Base-by-base conservation (phyloP, 2,888 invertebrate genomes). In the Cistogaster globosa region DNA sequence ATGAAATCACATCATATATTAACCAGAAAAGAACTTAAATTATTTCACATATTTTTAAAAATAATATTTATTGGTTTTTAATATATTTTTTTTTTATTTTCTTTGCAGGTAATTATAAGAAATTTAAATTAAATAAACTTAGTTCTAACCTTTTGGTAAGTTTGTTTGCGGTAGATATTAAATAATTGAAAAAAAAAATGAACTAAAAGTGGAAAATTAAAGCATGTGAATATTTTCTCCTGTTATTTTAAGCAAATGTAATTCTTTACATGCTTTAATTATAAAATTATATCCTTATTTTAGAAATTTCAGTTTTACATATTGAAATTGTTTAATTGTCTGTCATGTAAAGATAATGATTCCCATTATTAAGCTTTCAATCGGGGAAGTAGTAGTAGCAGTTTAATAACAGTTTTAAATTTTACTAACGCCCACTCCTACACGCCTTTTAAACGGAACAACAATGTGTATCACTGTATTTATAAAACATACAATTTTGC, bases 321-420 rank as follows among this genome's bases (percentile, higher is more conserved):
- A 48, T 48, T n/a, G 2, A 45, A 22, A 63, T 32, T 48, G 36
- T 60, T 51, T 22, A 53, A 42, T 32, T 67, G 32, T 36, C 36
- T 76, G 32, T 75, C 55, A 32, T 18, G 11, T 45, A 75, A 71
- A 69, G 20, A 58, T n/a, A 69, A 18, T 60, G 80, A 84, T 84
- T 80, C 69, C 76, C 67, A 62, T 80, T 76, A 77, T 84, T 80
- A 84, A 77, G 80, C 72, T 80, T 84, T 84, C 72, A 80, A 67
- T 72, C 51, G 51, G 11, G 18, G n/a, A 67, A 62, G 55, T 22
- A n/a, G n/a, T 42, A 20, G 36, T 11, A 38, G 53, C 32, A 45
- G 32, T 8, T 32, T 32, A 32, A 32, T 32, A 32, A 32, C 75
- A 75, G 18, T 53, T 20, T 48, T 22, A 60, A 72, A 76, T 60